Base-by-base conservation (phyloP, 2,888 invertebrate genomes). In the Eumerus sabulonum region DNA sequence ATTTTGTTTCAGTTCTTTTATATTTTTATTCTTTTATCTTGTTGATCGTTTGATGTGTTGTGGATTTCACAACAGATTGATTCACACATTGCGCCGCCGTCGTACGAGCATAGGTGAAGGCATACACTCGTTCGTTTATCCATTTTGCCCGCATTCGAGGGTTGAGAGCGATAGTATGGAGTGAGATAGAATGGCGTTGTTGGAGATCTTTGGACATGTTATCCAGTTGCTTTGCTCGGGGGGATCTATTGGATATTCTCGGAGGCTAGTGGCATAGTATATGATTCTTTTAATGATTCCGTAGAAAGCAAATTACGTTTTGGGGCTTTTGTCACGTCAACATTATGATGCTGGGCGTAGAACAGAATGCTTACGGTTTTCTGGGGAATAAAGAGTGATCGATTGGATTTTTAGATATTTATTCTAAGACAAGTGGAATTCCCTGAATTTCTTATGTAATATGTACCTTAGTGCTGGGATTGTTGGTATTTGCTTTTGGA, bases 161-260 rank as follows among this genome's bases (percentile, higher is more conserved):
- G 67, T 67, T 67, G 67, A 35, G 50, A 44, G 40, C 27, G 57
- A 27, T 27, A 27, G 27, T 27, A 7, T 27, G 27, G 27, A 27
- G 7, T 27, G 27, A 27, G 27, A 27, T 48, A 13, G 40, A 40
- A 50, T 57, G 57, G 62, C 48, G 54, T 71, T 56, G 54, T 71
- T 62, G 62, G 42, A 50, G 47, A 47, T 54, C 68, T 70, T 38
- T 38, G 51, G 59, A 59, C 59, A 51, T 57, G 50, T 36, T 51
- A 53, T 40, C 38, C 70, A 57, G 56, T 63, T 51, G 63, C 36
- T 50, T 14, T 27, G 27, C 27, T 27, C 7, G 27, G 27, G 48
- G 63, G 56, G 63, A 57, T 56, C 63, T 64, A 64, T 57, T 72
- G 51, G 71, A 56, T 72, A 57, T 72, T 62, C 47, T 62, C 54